Evolutionary conservation across 2,113 vertebrate genomes (phyloP), one percentile per base, ranked within the genome.

Genomic region (Ageneiosus marmoratus): DNA sequence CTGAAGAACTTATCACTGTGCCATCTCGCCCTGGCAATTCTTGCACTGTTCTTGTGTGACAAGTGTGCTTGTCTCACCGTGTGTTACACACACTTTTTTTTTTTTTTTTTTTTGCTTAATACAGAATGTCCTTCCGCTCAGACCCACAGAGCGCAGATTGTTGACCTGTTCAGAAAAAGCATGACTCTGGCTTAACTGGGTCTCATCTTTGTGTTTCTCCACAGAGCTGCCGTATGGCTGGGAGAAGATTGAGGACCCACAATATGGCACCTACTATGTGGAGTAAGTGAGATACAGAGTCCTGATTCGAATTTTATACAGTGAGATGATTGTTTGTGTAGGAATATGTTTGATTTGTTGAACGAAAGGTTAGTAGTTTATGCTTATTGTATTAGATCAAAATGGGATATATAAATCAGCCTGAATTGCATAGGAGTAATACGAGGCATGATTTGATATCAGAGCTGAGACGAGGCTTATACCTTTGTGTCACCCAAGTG

Each of bases 161-260:
- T 74, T 16, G 44, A 50, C 44, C 15, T 32, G 46, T 16, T 51
- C 44, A 5, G 48, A 51, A 29, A 50, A 62, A 34, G 1, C 4
- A 9, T 44, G 65, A 60, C 22, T 86, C 75, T 62, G 69, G 44
- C 46, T 37, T 70, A 75, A 51, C 32, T 56, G 67, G 29, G n/a
- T 37, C 74, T 82, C 65, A 76, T 53, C 76, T 76, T 67, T 88
- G 79, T 88, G 41, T 69, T 44, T 84, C 82, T 82, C 37, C 74
- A 44, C 88, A 99, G 98, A 99, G 90, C 96, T 99, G 92, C 98
- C 98, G 34, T 99, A 99, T 46, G 98, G 98, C 82, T 99, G 98
- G 98, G 98, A 99, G 91, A 98, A 96, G 93, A 99, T 99, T 81
- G 97, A 98, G 85, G 98, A 99, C 86, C 98, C 98, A 60, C 97